A percentile compares a stretch with the other conserved stretches of the same genome.
These are phyloP conservation scores for Takifugu flavidus DNA, from an alignment of 2,113 vertebrate genomes.

Conservation along the genomic window DNA sequence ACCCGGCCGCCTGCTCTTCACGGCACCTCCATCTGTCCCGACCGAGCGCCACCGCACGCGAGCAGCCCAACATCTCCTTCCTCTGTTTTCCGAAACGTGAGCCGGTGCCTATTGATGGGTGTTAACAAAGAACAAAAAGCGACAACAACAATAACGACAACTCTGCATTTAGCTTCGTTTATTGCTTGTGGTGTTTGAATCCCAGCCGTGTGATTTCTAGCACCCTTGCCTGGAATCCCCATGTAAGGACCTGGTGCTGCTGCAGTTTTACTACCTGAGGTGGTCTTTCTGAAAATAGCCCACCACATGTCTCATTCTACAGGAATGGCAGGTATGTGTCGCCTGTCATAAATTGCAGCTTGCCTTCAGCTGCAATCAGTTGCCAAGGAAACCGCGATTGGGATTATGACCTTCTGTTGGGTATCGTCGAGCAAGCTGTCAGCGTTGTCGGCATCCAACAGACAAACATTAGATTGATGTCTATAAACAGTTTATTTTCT, in stretches of 20 bases:
- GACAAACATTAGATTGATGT: constrained; percentile 57
- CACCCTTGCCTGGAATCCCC: constrained; percentile 55
- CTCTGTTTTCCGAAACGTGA: not conserved
- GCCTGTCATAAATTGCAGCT: constrained; percentile 66
- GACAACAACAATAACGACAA: constrained; percentile 15
- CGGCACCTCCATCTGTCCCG: constrained; percentile 47
- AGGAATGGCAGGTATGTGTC: constrained; percentile 75
- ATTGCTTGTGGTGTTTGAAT: constrained; percentile 25
- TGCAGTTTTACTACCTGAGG: constrained; percentile 69
- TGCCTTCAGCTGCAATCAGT: constrained; percentile 71
- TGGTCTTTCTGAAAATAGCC: constrained; percentile 69
- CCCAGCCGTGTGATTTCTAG: constrained; percentile 54
- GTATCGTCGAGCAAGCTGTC: constrained; percentile 50
- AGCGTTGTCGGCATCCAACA: constrained; percentile 57
- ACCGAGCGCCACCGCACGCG: not conserved
- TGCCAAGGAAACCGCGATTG: constrained; percentile 67
- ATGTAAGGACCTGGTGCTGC: constrained; percentile 61
- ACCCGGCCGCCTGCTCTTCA: constrained; percentile 51
- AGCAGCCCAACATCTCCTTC: constrained; percentile 1
- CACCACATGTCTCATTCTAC: constrained; percentile 72
- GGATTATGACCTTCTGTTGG: constrained; percentile 71
- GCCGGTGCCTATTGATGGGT: not conserved
- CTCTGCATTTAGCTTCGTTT: constrained; percentile 37
- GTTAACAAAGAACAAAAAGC: not conserved
- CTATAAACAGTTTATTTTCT: constrained; percentile 51